Conservation (phyloP, 2,113 vertebrate species). For the Tinamus guttatus region DNA sequence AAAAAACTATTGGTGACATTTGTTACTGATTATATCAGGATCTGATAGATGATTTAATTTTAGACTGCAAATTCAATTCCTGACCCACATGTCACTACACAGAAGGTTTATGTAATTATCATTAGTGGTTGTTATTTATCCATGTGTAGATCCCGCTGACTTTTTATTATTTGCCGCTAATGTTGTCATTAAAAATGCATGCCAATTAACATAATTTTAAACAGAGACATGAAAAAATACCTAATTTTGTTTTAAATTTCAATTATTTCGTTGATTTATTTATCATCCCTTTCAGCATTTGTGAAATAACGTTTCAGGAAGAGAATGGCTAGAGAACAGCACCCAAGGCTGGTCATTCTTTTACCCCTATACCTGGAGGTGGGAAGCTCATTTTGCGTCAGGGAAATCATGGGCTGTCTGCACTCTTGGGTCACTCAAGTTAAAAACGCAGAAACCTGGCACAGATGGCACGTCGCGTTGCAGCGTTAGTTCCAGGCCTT, state of each 20-base stretch:
- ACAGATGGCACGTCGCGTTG: constrained; percentile 48
- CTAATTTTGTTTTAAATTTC: constrained; percentile 3
- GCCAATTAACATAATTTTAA: constrained; percentile 43
- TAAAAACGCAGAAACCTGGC: background rate
- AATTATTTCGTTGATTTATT: background rate
- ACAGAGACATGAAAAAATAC: background rate
- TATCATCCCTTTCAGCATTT: background rate
- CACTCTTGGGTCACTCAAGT: background rate
- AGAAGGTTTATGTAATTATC: constrained; percentile 59
- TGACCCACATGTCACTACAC: constrained; percentile 45
- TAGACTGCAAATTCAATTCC: constrained; percentile 43
- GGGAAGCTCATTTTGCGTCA: background rate
- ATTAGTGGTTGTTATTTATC: constrained; percentile 43
- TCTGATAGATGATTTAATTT: constrained; percentile 31
- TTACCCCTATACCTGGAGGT: background rate
- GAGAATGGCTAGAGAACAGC: background rate
- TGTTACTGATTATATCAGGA: background rate
- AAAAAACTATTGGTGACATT: constrained; percentile 2
- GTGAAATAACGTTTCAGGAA: background rate
- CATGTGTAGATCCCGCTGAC: constrained; percentile 14
- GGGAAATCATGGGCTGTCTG: background rate
- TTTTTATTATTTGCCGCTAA: constrained; percentile 51
- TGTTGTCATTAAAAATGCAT: constrained; percentile 51
- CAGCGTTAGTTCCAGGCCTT: background rate
- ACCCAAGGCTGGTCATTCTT: background rate